These are phyloP conservation scores for Fissipunctia ypsillon DNA, from an alignment of 2,888 invertebrate genomes.

Conservation along the genomic window DNA sequence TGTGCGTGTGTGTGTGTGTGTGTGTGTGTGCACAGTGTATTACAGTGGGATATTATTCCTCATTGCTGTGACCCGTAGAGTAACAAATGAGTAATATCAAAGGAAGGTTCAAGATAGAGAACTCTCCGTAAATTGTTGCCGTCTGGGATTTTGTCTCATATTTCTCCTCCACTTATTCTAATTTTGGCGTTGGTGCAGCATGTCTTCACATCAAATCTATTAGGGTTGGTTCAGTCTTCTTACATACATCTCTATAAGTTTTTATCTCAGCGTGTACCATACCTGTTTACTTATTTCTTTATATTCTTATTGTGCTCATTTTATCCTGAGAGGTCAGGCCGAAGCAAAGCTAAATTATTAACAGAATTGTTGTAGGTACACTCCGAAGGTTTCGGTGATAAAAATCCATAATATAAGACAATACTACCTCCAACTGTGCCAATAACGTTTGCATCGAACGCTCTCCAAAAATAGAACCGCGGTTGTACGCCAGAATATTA, in stretches of 20 bases:
- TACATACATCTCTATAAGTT: background rate
- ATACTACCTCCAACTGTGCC: slow-evolving; percentile 16
- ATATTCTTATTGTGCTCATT: slow-evolving; percentile 12
- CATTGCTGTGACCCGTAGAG: too few species aligned
- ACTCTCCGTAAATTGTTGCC: too few species aligned
- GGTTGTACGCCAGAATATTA: slow-evolving; percentile 42
- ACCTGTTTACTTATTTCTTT: background rate
- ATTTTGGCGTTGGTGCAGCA: background rate
- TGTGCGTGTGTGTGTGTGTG: too few species aligned
- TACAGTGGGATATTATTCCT: too few species aligned
- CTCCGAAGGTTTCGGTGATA: slow-evolving; percentile 32
- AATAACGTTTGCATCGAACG: slow-evolving; percentile 50
- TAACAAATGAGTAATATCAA: too few species aligned
- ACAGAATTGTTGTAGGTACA: slow-evolving; percentile 31
- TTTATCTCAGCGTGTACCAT: background rate
- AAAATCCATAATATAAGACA: slow-evolving; percentile 37
- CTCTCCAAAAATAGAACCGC: slow-evolving; percentile 51
- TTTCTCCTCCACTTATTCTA: too few species aligned
- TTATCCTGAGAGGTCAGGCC: slow-evolving; percentile 1
- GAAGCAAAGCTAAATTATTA: slow-evolving; percentile 30
- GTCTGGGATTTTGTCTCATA: background rate
- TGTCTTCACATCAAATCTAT: background rate
- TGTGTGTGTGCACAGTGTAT: too few species aligned
- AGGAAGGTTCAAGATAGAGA: too few species aligned
- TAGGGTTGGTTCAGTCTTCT: background rate